Base-by-base conservation (phyloP, 1,140 invertebrate genomes). In the Anastatus disparis region DNA sequence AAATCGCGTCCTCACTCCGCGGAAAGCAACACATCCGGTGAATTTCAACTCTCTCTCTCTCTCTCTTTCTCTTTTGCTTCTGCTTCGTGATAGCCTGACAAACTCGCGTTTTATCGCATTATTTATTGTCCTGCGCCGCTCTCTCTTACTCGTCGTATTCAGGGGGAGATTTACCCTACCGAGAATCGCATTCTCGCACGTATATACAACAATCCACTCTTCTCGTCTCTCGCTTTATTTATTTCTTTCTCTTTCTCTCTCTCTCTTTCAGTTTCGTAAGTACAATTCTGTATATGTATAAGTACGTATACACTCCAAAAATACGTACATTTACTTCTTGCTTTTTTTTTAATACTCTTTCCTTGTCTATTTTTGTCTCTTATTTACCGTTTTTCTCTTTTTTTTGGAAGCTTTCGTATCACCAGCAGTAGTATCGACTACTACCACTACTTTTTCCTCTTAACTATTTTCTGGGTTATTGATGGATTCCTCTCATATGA, bases 61-160 rank as follows among this genome's bases (percentile, higher is more conserved):
- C 31, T 35, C 22, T 40, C 53, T 71, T 29, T 15, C 50, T 58
- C 70, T 59, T 13, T 26, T 24, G 48, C 58, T 62, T 17, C 40
- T 26, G 9, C 71, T 77, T 79, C 78, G 77, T 82, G 82, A 84
- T 85, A 80, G 80, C 77, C 79, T 79, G 82, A 81, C 82, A 84
- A 85, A 85, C 81, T 84, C 83, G 81, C 84, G 84, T 85, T 86
- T 86, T 86, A 86, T 86, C 84, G 84, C 77, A 85, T 85, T 85
- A 85, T 85, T 86, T 85, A 86, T 85, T 83, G 80, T 81, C 70
- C 61, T 53, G 64, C n/a, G n/a, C n/a, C n/a, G n/a, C n/a, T n/a
- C n/a, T n/a, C n/a, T n/a, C n/a, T n/a, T n/a, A 73, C 72, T 71
- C 78, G 74, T 29, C 50, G 38, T 29, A 31, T 6, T 17, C 38